Percentiles rank a stretch among this genome's conserved stretches.
phyloP scores from a whole-genome alignment of 1,140 invertebrate species.

The Diprion similis region DNA sequence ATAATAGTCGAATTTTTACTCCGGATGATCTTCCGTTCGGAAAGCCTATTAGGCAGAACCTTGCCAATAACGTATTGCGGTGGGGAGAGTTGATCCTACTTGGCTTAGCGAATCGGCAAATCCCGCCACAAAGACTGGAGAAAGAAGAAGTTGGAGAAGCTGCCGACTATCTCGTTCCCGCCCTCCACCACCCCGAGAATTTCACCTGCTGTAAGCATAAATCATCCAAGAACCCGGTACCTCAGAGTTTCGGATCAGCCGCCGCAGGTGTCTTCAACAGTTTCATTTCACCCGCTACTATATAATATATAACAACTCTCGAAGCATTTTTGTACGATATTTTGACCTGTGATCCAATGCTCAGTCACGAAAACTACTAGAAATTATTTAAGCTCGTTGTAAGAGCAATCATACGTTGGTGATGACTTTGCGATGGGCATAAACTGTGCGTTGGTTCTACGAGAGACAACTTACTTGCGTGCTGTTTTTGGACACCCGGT shows the following conservation, averaged over 20 bases:
- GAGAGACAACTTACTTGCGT: too few relatives aligned
- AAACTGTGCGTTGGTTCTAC: too few relatives aligned
- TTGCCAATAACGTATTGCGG: conserved; percentile 21
- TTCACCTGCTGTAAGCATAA: conserved; percentile 49
- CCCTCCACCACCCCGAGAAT: neutral
- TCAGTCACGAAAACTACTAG: too few relatives aligned
- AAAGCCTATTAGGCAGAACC: conserved; percentile 39
- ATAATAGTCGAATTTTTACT: conserved; percentile 25
- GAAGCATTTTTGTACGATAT: too few relatives aligned
- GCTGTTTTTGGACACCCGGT: too few relatives aligned
- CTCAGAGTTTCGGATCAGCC: neutral
- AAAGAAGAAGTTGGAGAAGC: too few relatives aligned
- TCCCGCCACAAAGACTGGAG: conserved; percentile 25
- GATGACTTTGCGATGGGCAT: too few relatives aligned
- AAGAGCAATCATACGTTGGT: too few relatives aligned
- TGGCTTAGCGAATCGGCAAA: conserved; percentile 43
- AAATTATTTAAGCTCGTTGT: too few relatives aligned
- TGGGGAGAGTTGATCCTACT: conserved; percentile 8
- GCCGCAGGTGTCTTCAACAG: neutral
- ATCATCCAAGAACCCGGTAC: conserved; percentile 32
- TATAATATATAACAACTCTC: too few relatives aligned
- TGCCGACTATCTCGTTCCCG: neutral
- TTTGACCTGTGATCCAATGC: too few relatives aligned
- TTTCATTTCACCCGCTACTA: neutral
- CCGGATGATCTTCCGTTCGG: conserved; percentile 19